A percentile compares a stretch with the other conserved stretches of the same genome.
These are phyloP conservation scores for Ochropacha duplaris DNA, from an alignment of 2,888 invertebrate genomes.

Conservation along the genomic window DNA sequence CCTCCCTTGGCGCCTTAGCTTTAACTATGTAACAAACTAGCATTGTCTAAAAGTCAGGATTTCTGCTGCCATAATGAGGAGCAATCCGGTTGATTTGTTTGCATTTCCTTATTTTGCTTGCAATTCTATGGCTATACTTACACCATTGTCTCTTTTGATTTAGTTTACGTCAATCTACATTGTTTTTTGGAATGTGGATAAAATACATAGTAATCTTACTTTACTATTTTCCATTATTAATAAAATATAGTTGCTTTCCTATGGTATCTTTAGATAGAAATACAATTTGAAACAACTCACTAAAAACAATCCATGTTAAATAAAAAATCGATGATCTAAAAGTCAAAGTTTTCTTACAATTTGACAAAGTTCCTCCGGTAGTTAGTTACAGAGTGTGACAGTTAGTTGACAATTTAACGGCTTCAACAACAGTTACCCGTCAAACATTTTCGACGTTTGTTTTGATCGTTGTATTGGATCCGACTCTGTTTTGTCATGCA, in stretches of 20 bases:
- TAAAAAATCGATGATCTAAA: conserved; percentile 33
- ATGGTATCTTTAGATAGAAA: neutral
- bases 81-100: neutral
- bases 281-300: neutral
- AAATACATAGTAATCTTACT: too few relatives aligned
- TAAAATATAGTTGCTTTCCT: too few relatives aligned
- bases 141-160: neutral
- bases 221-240: neutral
- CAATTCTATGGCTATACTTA: neutral
- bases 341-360: conserved; percentile 26
- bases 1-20: conserved; percentile 53
- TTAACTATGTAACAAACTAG: conserved; percentile 49
- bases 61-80: conserved; percentile 32
- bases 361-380: conserved; percentile 30
- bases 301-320: conserved; percentile 4
- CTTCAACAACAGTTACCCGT: conserved; percentile 12
- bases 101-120: neutral
- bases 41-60: conserved; percentile 45
- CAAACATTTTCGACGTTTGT: conserved; percentile 13
- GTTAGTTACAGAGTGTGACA: conserved; percentile 31
- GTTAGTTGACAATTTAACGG: conserved; percentile 32
- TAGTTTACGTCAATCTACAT: neutral
- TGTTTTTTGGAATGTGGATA: neutral
- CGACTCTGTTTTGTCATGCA: neutral
- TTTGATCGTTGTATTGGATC: conserved; percentile 2